Evolutionary conservation across 2,797 vertebrate species (phyloP).

Genomic region (Mus caroli): DNA sequence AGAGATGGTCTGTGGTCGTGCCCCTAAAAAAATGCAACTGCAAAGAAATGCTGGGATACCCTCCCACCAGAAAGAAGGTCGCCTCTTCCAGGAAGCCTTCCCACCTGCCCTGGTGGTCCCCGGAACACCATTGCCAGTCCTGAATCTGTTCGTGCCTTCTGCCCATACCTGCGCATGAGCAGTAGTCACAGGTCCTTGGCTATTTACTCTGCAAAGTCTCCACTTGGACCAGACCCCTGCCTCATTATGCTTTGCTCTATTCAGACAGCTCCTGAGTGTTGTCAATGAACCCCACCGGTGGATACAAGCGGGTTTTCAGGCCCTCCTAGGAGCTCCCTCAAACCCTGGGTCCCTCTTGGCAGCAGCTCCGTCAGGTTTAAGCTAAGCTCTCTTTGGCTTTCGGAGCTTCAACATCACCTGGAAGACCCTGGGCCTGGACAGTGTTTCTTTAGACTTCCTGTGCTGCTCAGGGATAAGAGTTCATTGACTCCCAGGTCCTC

Average conservation of each 20-base stretch:
- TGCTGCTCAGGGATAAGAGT: rapidly evolving
- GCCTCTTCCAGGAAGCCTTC: neutral
- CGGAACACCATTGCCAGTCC: rapidly evolving
- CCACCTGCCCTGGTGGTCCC: rapidly evolving
- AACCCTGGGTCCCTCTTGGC: neutral
- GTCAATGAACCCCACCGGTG: neutral
- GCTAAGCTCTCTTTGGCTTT: neutral
- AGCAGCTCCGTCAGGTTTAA: neutral
- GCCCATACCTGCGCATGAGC: neutral
- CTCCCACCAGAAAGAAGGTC: neutral
- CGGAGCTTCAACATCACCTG: neutral
- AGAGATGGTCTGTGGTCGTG: neutral
- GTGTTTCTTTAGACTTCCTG: neutral
- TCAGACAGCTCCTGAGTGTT: neutral
- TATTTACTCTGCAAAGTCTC: neutral
- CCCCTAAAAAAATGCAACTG: neutral
- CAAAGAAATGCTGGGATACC: neutral
- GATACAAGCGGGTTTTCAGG: neutral
- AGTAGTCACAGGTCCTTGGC: rapidly evolving
- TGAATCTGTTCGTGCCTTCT: rapidly evolving
- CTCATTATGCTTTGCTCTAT: neutral
- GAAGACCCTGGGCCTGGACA: rapidly evolving
- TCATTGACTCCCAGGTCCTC: neutral
- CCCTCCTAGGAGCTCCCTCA: neutral
- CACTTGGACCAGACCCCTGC: neutral